A percentile compares a stretch with the other conserved stretches of the same genome.
These are phyloP conservation scores for Emydura subglobosa DNA, from an alignment of 2,113 vertebrate species.

Conservation along the genomic window DNA sequence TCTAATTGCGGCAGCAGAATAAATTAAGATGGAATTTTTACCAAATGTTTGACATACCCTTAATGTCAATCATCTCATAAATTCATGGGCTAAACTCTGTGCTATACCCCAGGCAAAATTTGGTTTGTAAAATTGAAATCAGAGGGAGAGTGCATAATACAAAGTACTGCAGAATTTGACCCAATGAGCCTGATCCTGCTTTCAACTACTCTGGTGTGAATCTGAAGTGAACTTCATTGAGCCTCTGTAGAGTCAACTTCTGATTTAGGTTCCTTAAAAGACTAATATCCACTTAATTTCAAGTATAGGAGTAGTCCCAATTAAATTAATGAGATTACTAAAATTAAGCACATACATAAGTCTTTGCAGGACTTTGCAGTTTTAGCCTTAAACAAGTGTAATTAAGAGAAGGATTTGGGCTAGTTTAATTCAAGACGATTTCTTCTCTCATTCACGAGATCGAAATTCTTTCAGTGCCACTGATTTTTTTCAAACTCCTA, in stretches of 20 bases:
- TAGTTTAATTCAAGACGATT: background rate
- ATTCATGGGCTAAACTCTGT: background rate
- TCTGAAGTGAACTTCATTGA: conserved; percentile 8
- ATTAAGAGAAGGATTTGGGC: conserved; percentile 41
- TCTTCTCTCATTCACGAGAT: conserved; percentile 5
- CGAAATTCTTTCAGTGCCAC: conserved; percentile 32
- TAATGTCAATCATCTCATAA: background rate
- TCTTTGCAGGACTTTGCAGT: background rate
- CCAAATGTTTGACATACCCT: background rate
- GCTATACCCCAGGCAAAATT: background rate
- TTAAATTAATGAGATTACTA: background rate
- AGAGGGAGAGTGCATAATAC: background rate
- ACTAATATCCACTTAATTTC: background rate
- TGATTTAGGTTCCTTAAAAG: conserved; percentile 2
- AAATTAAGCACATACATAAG: background rate
- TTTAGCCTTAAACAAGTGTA: background rate
- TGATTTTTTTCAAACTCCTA: conserved; percentile 31
- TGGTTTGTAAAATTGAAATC: background rate
- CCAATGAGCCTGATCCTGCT: rapidly evolving
- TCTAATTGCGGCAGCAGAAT: background rate
- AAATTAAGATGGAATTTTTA: background rate
- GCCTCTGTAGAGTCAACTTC: conserved; percentile 12
- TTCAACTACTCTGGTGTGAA: background rate
- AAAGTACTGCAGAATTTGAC: rapidly evolving
- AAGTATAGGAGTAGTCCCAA: background rate